Conservation (phyloP, 2,113 vertebrate species). For the Hippotragus niger region DNA sequence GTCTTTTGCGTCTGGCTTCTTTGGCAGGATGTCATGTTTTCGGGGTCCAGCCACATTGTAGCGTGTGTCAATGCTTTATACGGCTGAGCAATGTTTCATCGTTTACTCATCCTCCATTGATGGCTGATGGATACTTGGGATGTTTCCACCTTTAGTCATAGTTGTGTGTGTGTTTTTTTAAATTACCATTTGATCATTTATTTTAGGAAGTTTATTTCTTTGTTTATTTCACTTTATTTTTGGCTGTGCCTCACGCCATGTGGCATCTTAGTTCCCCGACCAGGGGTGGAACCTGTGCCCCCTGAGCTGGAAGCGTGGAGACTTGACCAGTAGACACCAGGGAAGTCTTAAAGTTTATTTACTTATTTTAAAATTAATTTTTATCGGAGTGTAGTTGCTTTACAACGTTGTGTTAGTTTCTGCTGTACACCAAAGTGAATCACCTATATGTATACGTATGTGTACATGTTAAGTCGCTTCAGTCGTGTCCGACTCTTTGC, state of each 20-base stretch:
- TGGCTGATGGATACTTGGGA: neutral
- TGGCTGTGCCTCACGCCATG: accelerated
- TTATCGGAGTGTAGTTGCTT: neutral
- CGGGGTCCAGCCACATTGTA: neutral
- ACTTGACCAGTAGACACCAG: neutral
- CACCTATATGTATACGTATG: neutral
- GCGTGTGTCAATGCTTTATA: neutral
- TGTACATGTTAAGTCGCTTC: neutral
- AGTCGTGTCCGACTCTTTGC: neutral
- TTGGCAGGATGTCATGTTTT: neutral
- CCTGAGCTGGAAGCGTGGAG: neutral
- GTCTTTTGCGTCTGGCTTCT: neutral
- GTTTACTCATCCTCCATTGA: neutral
- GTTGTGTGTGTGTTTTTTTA: neutral
- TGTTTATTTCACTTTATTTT: neutral
- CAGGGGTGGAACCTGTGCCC: neutral
- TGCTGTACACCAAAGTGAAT: neutral
- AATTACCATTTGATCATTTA: neutral
- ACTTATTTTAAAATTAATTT: neutral
- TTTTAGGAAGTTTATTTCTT: neutral
- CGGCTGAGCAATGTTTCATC: neutral
- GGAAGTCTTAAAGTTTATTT: neutral
- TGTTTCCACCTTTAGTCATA: neutral
- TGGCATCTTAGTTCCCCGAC: neutral
- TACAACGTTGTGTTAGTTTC: neutral